A percentile compares a stretch with the other conserved stretches of the same genome.
Conservation (phyloP, 2,113 vertebrate genomes). For the Peucedramus taeniatus region DNA sequence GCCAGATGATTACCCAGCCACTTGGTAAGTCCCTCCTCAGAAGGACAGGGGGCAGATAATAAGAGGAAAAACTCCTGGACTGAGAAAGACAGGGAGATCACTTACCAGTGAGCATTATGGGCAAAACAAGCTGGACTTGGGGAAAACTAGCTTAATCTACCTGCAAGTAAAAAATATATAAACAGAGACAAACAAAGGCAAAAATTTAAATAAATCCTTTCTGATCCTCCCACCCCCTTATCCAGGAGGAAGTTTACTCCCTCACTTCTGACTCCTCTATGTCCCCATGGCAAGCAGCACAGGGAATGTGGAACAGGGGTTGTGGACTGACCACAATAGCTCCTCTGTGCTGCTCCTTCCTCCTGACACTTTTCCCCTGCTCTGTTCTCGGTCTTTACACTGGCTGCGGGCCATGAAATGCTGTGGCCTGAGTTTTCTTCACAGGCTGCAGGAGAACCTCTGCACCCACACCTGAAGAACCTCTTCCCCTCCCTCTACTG, state of each 20-base stretch:
- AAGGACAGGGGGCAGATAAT: neutral
- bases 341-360: neutral
- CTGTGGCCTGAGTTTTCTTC: neutral
- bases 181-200: neutral
- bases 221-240: rapidly evolving
- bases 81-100: neutral
- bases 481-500: neutral
- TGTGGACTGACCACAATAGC: too few relatives aligned
- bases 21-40: neutral
- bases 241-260: neutral
- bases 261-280: neutral
- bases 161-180: neutral
- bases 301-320: neutral
- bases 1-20: neutral
- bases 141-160: neutral
- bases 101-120: neutral
- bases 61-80: neutral
- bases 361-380: neutral
- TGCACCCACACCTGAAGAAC: neutral
- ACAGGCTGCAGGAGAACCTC: neutral
- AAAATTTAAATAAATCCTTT: neutral
- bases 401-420: neutral
- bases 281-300: neutral
- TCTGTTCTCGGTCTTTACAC: rapidly evolving
- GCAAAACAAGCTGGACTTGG: neutral